phyloP scores from a whole-genome alignment of 1,140 invertebrate species.

The Psix sp. region DNA sequence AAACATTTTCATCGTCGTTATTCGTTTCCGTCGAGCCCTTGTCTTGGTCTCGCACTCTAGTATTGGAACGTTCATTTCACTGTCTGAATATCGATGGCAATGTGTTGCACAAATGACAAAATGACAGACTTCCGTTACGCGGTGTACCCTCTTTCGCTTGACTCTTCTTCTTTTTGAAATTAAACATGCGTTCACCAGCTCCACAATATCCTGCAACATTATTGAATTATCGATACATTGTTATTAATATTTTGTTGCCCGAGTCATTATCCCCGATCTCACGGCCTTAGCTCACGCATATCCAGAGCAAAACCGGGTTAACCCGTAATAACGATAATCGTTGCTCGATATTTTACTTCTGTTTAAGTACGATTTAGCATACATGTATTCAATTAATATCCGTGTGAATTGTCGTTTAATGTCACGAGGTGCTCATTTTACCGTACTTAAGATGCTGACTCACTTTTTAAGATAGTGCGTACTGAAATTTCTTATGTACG shows the following conservation, averaged over 20 bases:
- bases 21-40: slow-evolving; percentile 24
- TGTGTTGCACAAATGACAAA: slow-evolving; percentile 59
- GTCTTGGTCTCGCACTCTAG: not conserved
- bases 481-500: not conserved
- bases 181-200: slow-evolving; percentile 44
- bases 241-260: slow-evolving; percentile 57
- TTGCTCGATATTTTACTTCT: slow-evolving; percentile 58
- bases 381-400: slow-evolving; percentile 54
- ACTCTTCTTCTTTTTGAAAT: slow-evolving; percentile 55
- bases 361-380: slow-evolving; percentile 51
- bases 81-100: slow-evolving; percentile 49
- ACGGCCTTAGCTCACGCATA: slow-evolving; percentile 55
- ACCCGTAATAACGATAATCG: slow-evolving; percentile 56
- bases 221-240: slow-evolving; percentile 60
- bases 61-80: slow-evolving; percentile 9
- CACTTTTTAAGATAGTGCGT: slow-evolving; percentile 8
- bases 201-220: slow-evolving; percentile 52
- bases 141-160: slow-evolving; percentile 44
- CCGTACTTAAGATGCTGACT: slow-evolving; percentile 41
- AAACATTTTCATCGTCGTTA: slow-evolving; percentile 31
- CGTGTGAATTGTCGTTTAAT: slow-evolving; percentile 49
- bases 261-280: slow-evolving; percentile 57
- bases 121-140: slow-evolving; percentile 60
- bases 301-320: slow-evolving; percentile 43
- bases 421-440: slow-evolving; percentile 43